Base-by-base conservation (phyloP, 92 coral and sea anemone species). In the Parazoanthus darwini region DNA sequence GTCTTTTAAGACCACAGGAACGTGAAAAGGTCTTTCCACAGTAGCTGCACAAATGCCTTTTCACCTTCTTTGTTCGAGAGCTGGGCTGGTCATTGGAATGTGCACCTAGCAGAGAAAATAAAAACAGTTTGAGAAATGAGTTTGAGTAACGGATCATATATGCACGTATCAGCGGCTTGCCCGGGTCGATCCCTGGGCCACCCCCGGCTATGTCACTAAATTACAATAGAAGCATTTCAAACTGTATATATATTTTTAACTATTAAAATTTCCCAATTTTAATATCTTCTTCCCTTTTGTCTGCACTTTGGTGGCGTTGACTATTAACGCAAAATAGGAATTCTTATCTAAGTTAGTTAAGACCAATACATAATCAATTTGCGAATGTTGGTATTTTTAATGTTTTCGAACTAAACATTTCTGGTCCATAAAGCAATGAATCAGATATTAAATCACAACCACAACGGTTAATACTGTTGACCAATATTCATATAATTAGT, bases 1-100 rank as follows among this genome's bases (percentile, higher is more conserved):
- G 82, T 26, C 82, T 79, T 79, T 79, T 79, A 35, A 79, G 36
- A 23, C 82, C 82, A 26, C 65, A 67, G 26, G 82, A 79, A 50
- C 82, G 82, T 36, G 36, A 20, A 50, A 79, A 79, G 29, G 33
- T 25, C 39, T 79, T 79, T 46, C 82, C 82, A 79, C 82, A 79
- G 66, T 23, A 46, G 5, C 36, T 79, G 36, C 82, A 79, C 3
- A 33, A 48, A 50, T 79, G 82, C 66, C 35, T 79, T 50, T 20
- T 23, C 14, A 1, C 23, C 5, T 35, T 79, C 13, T 0, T 26
- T 25, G 66, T 46, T 22, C 48, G 66, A 7, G 22, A 25, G 38
- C 37, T 9, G 26, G 66, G 20, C 29, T 26, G 65, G 8, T 79
- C 58, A 3, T 50, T 58, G 16, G 66, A 35, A 13, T 25, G 39